Evolutionary conservation across 2,888 invertebrate species (phyloP).

Genomic region (Agrotis puta): DNA sequence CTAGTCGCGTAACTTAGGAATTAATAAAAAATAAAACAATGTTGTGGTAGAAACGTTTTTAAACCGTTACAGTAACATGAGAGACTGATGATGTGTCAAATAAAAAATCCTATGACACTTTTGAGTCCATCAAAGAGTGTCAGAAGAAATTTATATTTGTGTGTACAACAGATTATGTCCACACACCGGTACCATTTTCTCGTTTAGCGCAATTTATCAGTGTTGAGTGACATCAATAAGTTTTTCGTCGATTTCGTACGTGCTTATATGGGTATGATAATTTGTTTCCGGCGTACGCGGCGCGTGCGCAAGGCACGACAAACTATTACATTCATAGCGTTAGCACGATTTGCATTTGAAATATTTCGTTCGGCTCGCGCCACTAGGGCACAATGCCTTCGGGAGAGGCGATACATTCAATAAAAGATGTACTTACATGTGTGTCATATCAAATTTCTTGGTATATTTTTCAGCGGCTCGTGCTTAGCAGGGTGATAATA

Average conservation of each 20-base stretch:
- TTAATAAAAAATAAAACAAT: constrained; percentile 61
- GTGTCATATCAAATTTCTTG: constrained; percentile 89
- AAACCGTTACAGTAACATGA: constrained; percentile 76
- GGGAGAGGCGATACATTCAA: constrained; percentile 82
- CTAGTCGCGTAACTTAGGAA: constrained; percentile 50
- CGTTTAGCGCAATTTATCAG: constrained; percentile 88
- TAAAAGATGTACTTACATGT: constrained; percentile 77
- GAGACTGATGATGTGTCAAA: constrained; percentile 69
- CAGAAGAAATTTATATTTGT: constrained; percentile 66
- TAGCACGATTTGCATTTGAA: constrained; percentile 91
- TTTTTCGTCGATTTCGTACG: constrained; percentile 87
- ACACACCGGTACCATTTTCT: constrained; percentile 82
- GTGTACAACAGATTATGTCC: constrained; percentile 76
- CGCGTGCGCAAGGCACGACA: constrained; percentile 90
- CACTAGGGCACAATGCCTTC: constrained; percentile 84
- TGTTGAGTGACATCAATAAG: constrained; percentile 86
- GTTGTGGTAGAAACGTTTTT: constrained; percentile 64
- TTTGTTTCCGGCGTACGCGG: constrained; percentile 89
- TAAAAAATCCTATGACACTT: constrained; percentile 75
- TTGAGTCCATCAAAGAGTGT: constrained; percentile 71
- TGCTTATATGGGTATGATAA: constrained; percentile 90
- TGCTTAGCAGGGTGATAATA: constrained; percentile 84
- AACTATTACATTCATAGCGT: constrained; percentile 90
- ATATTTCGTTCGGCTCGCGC: constrained; percentile 88
- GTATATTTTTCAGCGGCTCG: constrained; percentile 89